A percentile compares a stretch with the other conserved stretches of the same genome.
phyloP scores from a whole-genome alignment of 2,888 invertebrate genomes.

The Cosmorhoe ocellata region DNA sequence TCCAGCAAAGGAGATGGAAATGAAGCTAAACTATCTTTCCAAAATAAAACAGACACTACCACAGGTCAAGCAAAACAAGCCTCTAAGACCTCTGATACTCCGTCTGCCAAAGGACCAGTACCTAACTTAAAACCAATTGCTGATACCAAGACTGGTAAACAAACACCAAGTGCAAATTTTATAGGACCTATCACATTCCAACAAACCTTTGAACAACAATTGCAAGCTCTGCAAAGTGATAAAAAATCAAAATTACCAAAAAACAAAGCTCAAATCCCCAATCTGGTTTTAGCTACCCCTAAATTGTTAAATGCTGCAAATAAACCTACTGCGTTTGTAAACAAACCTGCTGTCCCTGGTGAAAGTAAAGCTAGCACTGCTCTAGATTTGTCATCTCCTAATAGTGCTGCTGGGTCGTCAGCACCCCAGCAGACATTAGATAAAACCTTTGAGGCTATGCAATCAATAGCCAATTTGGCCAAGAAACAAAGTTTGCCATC shows the following conservation, averaged over 20 bases:
- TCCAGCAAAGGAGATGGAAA: constrained; percentile 49
- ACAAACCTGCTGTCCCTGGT: constrained; percentile 47
- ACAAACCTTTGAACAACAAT: constrained; percentile 78
- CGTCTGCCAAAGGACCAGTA: constrained; percentile 72
- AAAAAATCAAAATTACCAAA: constrained; percentile 72
- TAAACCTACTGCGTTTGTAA: constrained; percentile 55
- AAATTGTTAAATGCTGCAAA: constrained; percentile 66
- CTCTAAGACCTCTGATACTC: constrained; percentile 56
- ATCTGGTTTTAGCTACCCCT: constrained; percentile 69
- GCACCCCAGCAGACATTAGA: constrained; percentile 67
- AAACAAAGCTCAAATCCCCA: constrained; percentile 75
- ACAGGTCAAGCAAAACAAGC: constrained; percentile 45
- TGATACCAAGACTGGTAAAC: constrained; percentile 73
- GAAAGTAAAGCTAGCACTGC: constrained; percentile 68
- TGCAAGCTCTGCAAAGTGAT: constrained; percentile 67
- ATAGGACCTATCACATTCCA: constrained; percentile 75
- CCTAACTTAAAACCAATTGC: constrained; percentile 79
- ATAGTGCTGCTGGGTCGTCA: constrained; percentile 48
- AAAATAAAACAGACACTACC: constrained; percentile 48
- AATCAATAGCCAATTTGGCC: constrained; percentile 77
- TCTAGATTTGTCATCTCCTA: constrained; percentile 75
- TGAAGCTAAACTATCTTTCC: constrained; percentile 46
- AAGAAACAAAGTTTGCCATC: constrained; percentile 72
- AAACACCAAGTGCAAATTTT: constrained; percentile 52
- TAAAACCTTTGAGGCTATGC: constrained; percentile 78